phyloP scores from a whole-genome alignment of 2,888 invertebrate species.

The Pemphredon lugubris region DNA sequence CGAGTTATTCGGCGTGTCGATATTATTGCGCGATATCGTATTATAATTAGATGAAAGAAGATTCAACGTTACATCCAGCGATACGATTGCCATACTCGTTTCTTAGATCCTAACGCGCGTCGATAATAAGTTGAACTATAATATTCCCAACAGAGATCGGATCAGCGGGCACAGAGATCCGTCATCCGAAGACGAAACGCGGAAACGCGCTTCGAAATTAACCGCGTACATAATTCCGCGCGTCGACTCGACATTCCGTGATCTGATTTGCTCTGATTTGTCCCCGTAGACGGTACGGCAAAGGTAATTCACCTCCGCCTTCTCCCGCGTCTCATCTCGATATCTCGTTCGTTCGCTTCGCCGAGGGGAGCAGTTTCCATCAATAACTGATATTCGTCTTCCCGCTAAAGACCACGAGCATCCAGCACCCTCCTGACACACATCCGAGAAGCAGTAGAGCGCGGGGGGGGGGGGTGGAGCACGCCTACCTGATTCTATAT shows the following conservation, averaged over 20 bases:
- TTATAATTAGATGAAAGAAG: too few relatives aligned
- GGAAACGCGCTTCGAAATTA: conserved; percentile 55
- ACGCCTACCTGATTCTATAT: conserved; percentile 4
- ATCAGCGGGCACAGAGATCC: conserved; percentile 5
- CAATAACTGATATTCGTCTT: conserved; percentile 77
- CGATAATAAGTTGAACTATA: background rate
- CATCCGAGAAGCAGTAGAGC: conserved; percentile 44
- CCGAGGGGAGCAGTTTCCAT: conserved; percentile 64
- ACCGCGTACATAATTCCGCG: conserved; percentile 58
- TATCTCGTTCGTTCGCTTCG: conserved; percentile 42
- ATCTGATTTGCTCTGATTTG: conserved; percentile 70
- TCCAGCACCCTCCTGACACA: conserved; percentile 69
- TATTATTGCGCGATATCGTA: too few relatives aligned
- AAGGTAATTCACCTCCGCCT: conserved; percentile 49
- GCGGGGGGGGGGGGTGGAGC: conserved; percentile 17
- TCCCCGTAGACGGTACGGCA: conserved; percentile 55
- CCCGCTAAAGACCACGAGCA: conserved; percentile 63
- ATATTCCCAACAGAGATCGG: background rate
- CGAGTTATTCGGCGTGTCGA: too few relatives aligned
- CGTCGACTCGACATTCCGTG: conserved; percentile 53
- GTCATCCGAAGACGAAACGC: conserved; percentile 50
- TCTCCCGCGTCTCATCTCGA: conserved; percentile 54
- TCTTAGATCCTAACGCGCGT: too few relatives aligned
- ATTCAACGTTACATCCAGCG: background rate
- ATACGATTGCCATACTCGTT: background rate